Percentiles rank a stretch among this genome's conserved stretches.
Conservation (phyloP, 2,888 invertebrate species). For the Sphaeridia pumilis region DNA sequence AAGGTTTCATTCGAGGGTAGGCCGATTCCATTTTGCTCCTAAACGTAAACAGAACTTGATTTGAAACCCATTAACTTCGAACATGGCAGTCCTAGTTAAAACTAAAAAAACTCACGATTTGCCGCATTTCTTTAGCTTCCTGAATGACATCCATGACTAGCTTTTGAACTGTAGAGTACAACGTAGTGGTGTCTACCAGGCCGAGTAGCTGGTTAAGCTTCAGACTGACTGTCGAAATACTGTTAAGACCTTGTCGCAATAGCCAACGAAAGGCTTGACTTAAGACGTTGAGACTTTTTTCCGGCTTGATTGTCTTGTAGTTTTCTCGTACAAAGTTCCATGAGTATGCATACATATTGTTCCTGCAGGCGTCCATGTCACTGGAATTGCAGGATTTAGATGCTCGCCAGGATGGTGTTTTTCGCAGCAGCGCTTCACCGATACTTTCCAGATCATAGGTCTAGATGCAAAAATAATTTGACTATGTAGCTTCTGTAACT, state of each 20-base stretch:
- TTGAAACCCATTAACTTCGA: background rate
- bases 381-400: background rate
- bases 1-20: background rate
- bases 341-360: conserved; percentile 11
- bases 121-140: conserved; percentile 6
- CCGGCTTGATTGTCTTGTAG: conserved; percentile 1
- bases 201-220: conserved; percentile 7
- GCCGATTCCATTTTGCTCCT: too few relatives aligned
- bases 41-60: background rate
- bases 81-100: background rate
- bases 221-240: conserved; percentile 8
- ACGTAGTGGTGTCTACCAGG: background rate
- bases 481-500: too few relatives aligned
- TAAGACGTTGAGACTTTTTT: background rate
- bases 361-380: background rate
- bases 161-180: background rate
- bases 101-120: conserved; percentile 1
- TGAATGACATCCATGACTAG: background rate
- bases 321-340: conserved; percentile 14
- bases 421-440: conserved; percentile 3
- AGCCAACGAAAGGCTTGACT: conserved; percentile 14
- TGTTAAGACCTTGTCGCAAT: conserved; percentile 9
- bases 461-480: background rate
- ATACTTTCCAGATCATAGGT: background rate
- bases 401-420: background rate